Base-by-base conservation (phyloP, 2,797 vertebrate genomes). In the Ceryle rudis region DNA sequence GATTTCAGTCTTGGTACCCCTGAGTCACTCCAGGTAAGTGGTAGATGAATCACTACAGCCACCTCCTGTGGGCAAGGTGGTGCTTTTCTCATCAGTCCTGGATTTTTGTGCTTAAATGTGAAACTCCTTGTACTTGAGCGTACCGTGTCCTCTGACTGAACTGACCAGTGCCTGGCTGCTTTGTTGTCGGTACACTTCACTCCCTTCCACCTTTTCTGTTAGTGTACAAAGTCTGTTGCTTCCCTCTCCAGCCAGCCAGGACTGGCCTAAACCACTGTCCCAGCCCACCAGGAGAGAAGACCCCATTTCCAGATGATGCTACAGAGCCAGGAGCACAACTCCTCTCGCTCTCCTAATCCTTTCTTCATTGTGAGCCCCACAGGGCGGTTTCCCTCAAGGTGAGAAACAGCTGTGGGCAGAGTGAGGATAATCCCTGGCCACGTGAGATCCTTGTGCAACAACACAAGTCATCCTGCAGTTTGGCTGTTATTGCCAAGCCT, bases 401-500 rank as follows among this genome's bases (percentile, higher is more conserved):
- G 65, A 67, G 83, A 61, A 67, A 58, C 54, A 51, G 10, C 47
- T 64, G 57, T 58, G 67, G 52, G 88, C 91, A 80, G 85, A 94
- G 47, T 11, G 62, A 81, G 51, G 54, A 31, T 71, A 15, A 93
- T 71, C 28, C 28, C 37, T 2, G 26, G 47, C 67, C 72, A 62
- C 0, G n/a, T 86, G 91, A 88, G 85, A 37, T 79, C 70, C 80
- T 93, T 93, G 93, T 72, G 83, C 88, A 95, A 93, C 46, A 80
- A 6, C 70, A 60, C 82, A 35, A 83, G 39, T 90, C 85, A 95
- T 55, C 61, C 44, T 46, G 66, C 3, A 9, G 42, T 54, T 80
- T 31, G 52, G n/a, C 26, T 74, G 33, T 90, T 41, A 11, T 95
- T 82, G 47, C 0, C 21, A 82, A 88, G 80, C 60, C 52, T 73